Percentiles rank a stretch among this genome's conserved stretches.
Evolutionary conservation across 2,113 vertebrate genomes (phyloP).

Genomic region (Crotalus helleri): DNA sequence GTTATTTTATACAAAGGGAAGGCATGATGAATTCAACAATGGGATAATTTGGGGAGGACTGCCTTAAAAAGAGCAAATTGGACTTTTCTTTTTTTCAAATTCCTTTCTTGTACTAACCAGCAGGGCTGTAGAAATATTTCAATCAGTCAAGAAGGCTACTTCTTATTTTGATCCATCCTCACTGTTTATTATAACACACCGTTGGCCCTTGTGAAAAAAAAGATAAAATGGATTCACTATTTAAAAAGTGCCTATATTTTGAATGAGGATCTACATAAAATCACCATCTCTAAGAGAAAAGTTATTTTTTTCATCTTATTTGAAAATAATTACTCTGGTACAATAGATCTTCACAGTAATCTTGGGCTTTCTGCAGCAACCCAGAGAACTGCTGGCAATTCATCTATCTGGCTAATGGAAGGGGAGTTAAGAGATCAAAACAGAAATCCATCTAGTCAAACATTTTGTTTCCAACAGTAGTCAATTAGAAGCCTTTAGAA

Average conservation of each 20-base stretch:
- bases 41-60: neutral
- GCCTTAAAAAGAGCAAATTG: neutral
- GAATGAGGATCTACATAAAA: neutral
- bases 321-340: neutral
- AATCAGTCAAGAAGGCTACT: neutral
- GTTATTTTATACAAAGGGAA: neutral
- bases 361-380: neutral
- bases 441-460: neutral
- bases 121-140: neutral
- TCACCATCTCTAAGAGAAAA: neutral
- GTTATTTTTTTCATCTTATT: neutral
- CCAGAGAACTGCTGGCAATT: neutral
- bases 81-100: neutral
- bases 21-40: neutral
- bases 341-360: neutral
- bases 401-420: neutral
- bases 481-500: neutral
- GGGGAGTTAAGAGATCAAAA: neutral
- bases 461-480: neutral
- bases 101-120: neutral
- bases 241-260: neutral
- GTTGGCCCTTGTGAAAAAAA: neutral
- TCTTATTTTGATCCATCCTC: neutral
- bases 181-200: neutral
- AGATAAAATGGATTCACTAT: neutral